These are phyloP conservation scores for Leptinotarsa defecta DNA, from an alignment of 1,140 invertebrate species.

Conservation along the genomic window DNA sequence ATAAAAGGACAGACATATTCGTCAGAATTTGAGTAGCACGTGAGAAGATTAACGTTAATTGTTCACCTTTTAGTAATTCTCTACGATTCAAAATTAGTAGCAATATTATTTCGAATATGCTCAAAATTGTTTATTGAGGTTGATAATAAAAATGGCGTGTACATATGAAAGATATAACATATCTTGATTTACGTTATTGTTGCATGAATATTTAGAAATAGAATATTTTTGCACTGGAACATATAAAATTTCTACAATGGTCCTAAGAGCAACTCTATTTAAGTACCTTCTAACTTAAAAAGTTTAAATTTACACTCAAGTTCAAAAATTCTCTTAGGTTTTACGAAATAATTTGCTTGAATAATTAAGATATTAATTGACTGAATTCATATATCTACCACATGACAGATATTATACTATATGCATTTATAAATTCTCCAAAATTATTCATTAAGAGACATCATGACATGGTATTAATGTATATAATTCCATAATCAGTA, in stretches of 20 bases:
- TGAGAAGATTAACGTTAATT: too few species aligned
- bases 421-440: too few species aligned
- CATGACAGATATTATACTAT: too few species aligned
- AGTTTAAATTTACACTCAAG: background rate
- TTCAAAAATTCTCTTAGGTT: background rate
- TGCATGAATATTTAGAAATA: conserved; percentile 28
- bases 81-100: background rate
- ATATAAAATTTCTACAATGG: background rate
- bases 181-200: conserved; percentile 23
- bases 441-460: too few species aligned
- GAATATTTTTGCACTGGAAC: conserved; percentile 29
- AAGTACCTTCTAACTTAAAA: background rate
- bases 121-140: background rate
- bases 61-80: too few species aligned
- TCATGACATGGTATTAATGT: too few species aligned
- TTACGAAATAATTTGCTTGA: too few species aligned
- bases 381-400: too few species aligned
- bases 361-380: too few species aligned
- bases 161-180: conserved; percentile 27
- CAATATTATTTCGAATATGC: conserved; percentile 1
- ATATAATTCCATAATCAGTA: too few species aligned
- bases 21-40: too few species aligned
- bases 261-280: background rate
- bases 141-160: background rate
- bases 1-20: too few species aligned